Conservation (phyloP, 2,113 vertebrate species). For the Hippopotamus amphibius region DNA sequence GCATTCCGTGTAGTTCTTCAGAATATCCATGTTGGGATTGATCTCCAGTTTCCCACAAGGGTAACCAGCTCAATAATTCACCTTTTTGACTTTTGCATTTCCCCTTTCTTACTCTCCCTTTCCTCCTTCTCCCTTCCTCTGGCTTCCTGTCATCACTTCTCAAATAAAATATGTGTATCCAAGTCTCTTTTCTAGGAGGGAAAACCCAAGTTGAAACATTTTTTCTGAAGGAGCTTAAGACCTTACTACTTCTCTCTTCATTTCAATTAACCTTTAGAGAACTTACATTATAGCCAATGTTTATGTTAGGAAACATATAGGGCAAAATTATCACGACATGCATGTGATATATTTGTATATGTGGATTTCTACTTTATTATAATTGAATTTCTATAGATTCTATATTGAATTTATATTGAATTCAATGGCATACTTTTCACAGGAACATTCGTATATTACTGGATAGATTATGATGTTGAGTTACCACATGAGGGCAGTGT, state of each 20-base stretch:
- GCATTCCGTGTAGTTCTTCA: not conserved
- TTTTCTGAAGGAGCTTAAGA: not conserved
- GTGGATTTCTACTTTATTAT: not conserved
- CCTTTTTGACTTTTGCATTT: not conserved
- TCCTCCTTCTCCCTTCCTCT: not conserved
- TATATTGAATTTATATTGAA: not conserved
- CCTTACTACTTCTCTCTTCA: not conserved
- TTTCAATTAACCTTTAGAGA: not conserved
- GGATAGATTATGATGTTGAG: not conserved
- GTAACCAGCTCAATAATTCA: not conserved
- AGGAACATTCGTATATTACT: not conserved
- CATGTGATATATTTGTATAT: not conserved
- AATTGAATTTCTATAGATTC: not conserved
- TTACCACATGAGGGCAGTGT: slow-evolving; percentile 33
- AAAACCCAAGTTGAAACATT: not conserved
- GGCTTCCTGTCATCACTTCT: not conserved
- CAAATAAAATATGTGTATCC: not conserved
- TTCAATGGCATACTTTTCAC: not conserved
- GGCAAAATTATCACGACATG: not conserved
- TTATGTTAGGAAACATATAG: not conserved
- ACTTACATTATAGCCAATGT: not conserved
- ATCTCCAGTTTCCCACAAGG: not conserved
- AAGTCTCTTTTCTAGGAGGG: not conserved
- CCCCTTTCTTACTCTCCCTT: not conserved
- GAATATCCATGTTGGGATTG: not conserved